phyloP scores from a whole-genome alignment of 2,113 vertebrate genomes.

The Eleginops maclovinus region DNA sequence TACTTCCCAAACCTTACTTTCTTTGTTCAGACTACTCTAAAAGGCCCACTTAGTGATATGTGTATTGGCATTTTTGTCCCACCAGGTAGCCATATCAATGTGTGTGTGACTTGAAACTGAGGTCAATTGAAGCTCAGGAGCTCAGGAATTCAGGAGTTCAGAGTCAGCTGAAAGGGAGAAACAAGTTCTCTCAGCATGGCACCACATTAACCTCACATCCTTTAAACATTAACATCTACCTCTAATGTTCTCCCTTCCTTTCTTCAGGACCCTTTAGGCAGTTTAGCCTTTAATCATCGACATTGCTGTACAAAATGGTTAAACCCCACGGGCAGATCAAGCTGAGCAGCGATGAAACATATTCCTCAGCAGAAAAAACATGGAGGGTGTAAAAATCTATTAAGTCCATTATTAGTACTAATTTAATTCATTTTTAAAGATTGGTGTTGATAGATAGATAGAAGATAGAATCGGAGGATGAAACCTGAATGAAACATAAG shows the following conservation, averaged over 20 bases:
- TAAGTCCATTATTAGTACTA: conserved; percentile 32
- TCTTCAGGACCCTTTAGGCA: conserved; percentile 45
- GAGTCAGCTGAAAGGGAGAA: conserved; percentile 29
- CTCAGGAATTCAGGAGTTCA: conserved; percentile 35
- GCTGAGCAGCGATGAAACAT: conserved; percentile 26
- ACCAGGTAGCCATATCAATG: conserved; percentile 20
- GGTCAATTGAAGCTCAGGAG: conserved; percentile 29
- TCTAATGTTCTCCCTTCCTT: conserved; percentile 38
- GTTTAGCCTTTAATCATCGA: conserved; percentile 57
- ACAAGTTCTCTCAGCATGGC: conserved; percentile 53
- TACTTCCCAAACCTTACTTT: not conserved
- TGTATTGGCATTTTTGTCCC: conserved; percentile 8
- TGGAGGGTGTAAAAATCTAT: conserved; percentile 20
- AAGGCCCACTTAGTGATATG: not conserved
- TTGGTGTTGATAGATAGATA: too few species aligned
- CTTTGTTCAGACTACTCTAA: not conserved
- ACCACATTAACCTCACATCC: conserved; percentile 59
- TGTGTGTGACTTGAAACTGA: conserved; percentile 8
- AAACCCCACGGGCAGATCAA: conserved; percentile 51
- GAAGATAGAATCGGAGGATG: too few species aligned
- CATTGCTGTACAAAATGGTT: conserved; percentile 55
- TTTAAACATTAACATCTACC: conserved; percentile 53
- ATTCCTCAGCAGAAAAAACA: conserved; percentile 41
- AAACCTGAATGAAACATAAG: too few species aligned
- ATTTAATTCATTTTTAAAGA: conserved; percentile 48